Conservation (phyloP, 2,113 vertebrate species). For the Orthonyx spaldingii region DNA sequence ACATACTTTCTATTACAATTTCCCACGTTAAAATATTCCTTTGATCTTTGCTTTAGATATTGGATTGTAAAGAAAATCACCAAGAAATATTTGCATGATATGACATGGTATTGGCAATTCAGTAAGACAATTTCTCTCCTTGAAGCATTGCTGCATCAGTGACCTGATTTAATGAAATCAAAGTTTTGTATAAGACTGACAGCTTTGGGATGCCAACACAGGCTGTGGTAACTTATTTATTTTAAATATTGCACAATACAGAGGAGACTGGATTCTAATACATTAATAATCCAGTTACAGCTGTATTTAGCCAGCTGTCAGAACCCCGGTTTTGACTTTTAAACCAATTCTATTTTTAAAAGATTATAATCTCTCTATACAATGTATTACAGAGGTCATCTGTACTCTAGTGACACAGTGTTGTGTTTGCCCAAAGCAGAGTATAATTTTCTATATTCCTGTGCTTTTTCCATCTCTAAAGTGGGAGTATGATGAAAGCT, state of each 20-base stretch:
- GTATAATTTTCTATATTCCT: neutral
- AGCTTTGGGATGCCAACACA: neutral
- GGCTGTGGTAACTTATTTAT: neutral
- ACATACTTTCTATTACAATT: neutral
- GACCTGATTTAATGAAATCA: neutral
- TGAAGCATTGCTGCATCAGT: neutral
- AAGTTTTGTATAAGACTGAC: neutral
- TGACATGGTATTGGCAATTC: neutral
- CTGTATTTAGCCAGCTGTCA: neutral
- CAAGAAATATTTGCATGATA: neutral
- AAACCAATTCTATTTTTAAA: neutral
- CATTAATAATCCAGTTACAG: neutral
- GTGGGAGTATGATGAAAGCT: neutral
- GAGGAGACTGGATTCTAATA: neutral
- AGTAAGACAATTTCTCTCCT: neutral
- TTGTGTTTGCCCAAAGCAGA: neutral
- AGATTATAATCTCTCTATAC: neutral
- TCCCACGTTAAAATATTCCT: neutral
- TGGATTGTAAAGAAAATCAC: neutral
- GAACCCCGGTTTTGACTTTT: neutral
- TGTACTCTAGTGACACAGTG: neutral
- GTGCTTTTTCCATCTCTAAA: neutral
- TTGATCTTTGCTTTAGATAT: neutral
- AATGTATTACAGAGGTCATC: neutral
- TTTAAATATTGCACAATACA: neutral